Percentiles rank a stretch among this genome's conserved stretches.
Evolutionary conservation across 2,888 invertebrate species (phyloP).

Genomic region (Lasioglossum calceatum): DNA sequence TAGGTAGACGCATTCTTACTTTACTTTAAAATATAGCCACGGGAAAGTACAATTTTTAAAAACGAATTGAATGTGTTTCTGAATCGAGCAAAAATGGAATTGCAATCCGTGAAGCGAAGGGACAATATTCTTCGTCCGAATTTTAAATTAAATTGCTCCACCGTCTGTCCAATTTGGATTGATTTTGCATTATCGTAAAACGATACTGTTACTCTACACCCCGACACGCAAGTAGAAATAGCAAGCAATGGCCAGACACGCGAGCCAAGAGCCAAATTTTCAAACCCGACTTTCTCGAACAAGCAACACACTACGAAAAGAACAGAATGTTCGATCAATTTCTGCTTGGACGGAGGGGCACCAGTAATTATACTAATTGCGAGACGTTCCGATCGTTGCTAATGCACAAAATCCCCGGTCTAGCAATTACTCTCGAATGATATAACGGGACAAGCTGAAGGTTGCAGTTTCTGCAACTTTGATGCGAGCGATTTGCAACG

Average conservation of each 20-base stretch:
- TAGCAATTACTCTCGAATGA: slow-evolving; percentile 1
- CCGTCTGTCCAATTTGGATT: neutral
- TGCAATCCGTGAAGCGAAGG: neutral
- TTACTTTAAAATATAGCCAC: too few species aligned
- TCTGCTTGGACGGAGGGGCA: neutral
- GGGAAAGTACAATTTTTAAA: neutral
- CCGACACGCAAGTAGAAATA: neutral
- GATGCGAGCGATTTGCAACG: neutral
- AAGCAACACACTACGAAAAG: neutral
- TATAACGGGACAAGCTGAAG: neutral
- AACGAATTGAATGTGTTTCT: too few species aligned
- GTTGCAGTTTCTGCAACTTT: neutral
- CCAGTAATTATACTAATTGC: neutral
- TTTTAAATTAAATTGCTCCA: neutral
- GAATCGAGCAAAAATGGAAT: neutral
- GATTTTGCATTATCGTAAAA: neutral
- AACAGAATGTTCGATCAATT: neutral
- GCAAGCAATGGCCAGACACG: neutral
- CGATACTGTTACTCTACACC: neutral
- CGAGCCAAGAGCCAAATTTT: slow-evolving; percentile 1
- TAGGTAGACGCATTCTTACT: too few species aligned
- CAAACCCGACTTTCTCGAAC: neutral
- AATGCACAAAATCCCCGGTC: neutral
- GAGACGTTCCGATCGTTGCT: neutral
- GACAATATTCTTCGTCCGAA: neutral